Evolutionary conservation across 2,113 vertebrate species (phyloP).

Genomic region (Syrmaticus mikado): DNA sequence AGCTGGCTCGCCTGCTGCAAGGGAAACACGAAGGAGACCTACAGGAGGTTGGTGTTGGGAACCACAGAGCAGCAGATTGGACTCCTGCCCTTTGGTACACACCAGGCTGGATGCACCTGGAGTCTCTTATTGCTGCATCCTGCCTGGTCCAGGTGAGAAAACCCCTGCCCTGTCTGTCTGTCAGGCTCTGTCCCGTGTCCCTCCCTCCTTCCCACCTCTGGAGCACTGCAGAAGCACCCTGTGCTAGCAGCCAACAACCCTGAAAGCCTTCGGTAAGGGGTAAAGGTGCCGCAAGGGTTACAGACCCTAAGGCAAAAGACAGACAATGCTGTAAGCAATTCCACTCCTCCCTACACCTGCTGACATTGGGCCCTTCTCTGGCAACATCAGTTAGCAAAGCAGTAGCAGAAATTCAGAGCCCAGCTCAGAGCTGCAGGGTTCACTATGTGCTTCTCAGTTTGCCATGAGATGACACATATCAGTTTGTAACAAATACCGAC

Average conservation of each 20-base stretch:
- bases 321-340: not conserved
- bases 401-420: not conserved
- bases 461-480: rapidly evolving
- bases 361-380: not conserved
- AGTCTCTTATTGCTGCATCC: not conserved
- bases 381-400: not conserved
- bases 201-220: too few species aligned
- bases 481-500: not conserved
- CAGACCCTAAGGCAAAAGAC: not conserved
- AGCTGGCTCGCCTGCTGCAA: not conserved
- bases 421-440: not conserved
- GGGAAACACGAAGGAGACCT: not conserved
- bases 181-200: not conserved
- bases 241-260: not conserved
- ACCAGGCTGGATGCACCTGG: not conserved
- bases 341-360: not conserved
- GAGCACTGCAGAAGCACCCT: not conserved
- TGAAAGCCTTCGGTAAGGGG: not conserved
- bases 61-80: not conserved
- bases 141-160: not conserved
- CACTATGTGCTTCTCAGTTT: not conserved
- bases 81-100: not conserved
- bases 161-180: not conserved
- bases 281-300: not conserved
- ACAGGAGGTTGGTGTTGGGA: not conserved